These are phyloP conservation scores for Petaurus breviceps DNA, from an alignment of 2,113 vertebrate genomes.

Conservation along the genomic window DNA sequence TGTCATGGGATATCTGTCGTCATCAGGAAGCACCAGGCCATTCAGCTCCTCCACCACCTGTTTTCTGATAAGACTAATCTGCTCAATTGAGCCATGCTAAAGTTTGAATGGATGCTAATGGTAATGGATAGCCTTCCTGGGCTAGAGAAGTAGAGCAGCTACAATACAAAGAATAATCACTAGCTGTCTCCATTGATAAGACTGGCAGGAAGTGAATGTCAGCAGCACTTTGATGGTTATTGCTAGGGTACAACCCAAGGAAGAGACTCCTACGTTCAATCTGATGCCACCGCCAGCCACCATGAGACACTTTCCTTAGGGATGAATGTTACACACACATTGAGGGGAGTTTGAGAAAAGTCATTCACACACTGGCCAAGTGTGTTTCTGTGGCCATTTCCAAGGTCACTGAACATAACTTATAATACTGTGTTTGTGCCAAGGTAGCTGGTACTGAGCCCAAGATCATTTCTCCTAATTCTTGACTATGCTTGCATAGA, in stretches of 20 bases:
- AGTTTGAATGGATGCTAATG: neutral
- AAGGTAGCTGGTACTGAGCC: neutral
- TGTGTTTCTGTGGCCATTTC: neutral
- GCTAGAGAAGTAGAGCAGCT: neutral
- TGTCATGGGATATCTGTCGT: neutral
- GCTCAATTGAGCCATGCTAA: neutral
- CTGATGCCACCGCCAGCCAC: accelerated
- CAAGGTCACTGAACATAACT: neutral
- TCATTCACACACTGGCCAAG: neutral
- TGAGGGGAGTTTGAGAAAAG: neutral
- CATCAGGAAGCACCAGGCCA: neutral
- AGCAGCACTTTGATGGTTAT: neutral
- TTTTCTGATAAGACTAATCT: slow-evolving; percentile 43
- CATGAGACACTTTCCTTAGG: neutral
- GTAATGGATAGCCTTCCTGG: neutral
- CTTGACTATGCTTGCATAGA: neutral
- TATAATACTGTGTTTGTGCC: neutral
- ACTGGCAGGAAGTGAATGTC: neutral
- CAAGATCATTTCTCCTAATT: neutral
- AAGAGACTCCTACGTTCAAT: neutral
- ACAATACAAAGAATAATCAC: neutral
- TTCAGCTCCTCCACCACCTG: neutral
- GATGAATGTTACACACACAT: neutral
- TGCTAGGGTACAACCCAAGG: neutral
- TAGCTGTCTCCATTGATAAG: neutral